Base-by-base conservation (phyloP, 1,140 invertebrate species). In the Zaprionus davidi region DNA sequence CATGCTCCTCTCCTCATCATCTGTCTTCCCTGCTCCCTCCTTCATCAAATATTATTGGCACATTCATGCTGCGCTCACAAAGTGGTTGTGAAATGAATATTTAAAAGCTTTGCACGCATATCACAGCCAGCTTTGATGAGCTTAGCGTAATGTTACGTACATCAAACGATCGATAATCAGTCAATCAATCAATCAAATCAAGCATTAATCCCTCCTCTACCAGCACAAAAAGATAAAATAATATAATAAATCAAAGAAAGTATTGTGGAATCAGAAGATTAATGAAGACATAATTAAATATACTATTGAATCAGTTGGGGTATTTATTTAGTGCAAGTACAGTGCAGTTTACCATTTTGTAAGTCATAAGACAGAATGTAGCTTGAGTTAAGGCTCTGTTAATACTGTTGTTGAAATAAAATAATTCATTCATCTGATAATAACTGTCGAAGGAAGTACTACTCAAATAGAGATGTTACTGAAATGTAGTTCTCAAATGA, bases 51-150 rank as follows among this genome's bases (percentile, higher is more conserved):
- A 46, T 46, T 46, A 46, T 87, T 79, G 78, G 69, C 81, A 72
- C 84, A 88, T 88, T 88, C 69, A 84, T 90, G 86, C 85, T 90
- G 79, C 57, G 79, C 92, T 93, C 92, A 94, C 95, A 95, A 96
- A 96, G 95, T 96, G 96, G 96, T 93, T 96, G 96, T 96, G 96
- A 95, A 96, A 95, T 96, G 96, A 95, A 93, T 91, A 90, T 78
- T 81, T 90, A 66, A 93, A 67, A 70, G 71, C 84, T 79, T 83
- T 85, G 78, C 69, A 91, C 41, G 94, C 96, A 96, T 97, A 97
- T 97, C 96, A 97, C 96, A 97, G 96, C 96, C 96, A 97, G 96
- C 96, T 97, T 97, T 97, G 96, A 97, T 97, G 96, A 97, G 96
- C 96, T 93, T 73, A 81, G 92, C 85, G 87, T 81, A 82, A 86